Percentiles rank a stretch among this genome's conserved stretches.
These are phyloP conservation scores for Ichneumon xanthorius DNA, from an alignment of 2,888 invertebrate species.

Conservation along the genomic window DNA sequence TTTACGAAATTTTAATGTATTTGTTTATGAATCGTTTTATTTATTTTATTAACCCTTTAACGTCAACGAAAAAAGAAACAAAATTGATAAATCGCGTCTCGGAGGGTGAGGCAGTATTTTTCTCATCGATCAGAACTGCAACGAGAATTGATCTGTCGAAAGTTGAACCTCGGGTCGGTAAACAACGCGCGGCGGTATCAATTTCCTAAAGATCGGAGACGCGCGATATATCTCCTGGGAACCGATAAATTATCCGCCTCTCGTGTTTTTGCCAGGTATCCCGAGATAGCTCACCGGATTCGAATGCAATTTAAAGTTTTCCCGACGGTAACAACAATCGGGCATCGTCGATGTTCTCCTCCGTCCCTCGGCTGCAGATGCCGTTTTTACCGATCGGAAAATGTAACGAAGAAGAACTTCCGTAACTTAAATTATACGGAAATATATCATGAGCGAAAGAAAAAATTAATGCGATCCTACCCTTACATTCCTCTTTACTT, in stretches of 20 bases:
- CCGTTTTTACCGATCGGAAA: not conserved
- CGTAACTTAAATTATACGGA: constrained; percentile 73
- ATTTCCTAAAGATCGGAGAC: not conserved
- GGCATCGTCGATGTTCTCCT: constrained; percentile 27
- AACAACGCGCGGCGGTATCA: not conserved
- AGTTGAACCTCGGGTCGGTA: not conserved
- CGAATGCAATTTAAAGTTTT: constrained; percentile 10
- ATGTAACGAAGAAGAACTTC: not conserved
- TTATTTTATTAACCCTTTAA: no score
- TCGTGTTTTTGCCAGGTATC: not conserved
- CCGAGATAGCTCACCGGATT: not conserved
- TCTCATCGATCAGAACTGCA: not conserved
- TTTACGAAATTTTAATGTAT: no score
- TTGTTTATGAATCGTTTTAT: no score
- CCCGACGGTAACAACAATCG: not conserved
- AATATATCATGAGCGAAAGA: constrained; percentile 6
- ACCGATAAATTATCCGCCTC: not conserved
- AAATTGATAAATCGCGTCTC: not conserved
- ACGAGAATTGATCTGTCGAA: not conserved
- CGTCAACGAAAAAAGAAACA: not conserved
- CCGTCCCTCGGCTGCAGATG: not conserved
- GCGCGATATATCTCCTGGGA: not conserved
- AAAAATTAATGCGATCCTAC: constrained; percentile 2
- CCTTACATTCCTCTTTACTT: not conserved
- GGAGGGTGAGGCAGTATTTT: not conserved